Percentiles rank a stretch among this genome's conserved stretches.
phyloP scores from a whole-genome alignment of 2,888 invertebrate genomes.

The Hemaris fuciformis region DNA sequence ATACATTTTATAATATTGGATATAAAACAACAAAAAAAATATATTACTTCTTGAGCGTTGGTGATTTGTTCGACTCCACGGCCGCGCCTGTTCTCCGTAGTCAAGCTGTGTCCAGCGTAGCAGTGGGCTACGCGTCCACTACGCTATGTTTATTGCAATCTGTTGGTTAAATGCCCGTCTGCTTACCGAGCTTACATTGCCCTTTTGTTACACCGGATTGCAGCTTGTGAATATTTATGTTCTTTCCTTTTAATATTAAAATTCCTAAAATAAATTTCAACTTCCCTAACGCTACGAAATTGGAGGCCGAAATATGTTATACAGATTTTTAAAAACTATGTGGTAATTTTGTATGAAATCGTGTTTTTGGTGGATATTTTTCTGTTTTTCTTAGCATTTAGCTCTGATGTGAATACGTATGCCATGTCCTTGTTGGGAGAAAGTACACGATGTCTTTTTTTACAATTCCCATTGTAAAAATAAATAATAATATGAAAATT shows the following conservation, averaged over 20 bases:
- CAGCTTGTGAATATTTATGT: slow-evolving; percentile 43
- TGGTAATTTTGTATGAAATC: neutral
- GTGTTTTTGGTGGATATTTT: too few species aligned
- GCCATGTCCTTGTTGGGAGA: too few species aligned
- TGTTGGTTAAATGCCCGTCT: slow-evolving; percentile 74
- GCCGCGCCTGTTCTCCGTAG: slow-evolving; percentile 43
- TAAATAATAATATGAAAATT: too few species aligned
- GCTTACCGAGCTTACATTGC: slow-evolving; percentile 66
- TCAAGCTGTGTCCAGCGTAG: slow-evolving; percentile 70
- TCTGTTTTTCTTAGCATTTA: too few species aligned
- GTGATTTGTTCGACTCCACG: slow-evolving; percentile 37
- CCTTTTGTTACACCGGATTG: slow-evolving; percentile 57
- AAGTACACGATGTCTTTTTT: too few species aligned
- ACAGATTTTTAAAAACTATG: neutral
- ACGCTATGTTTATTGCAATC: slow-evolving; percentile 78
- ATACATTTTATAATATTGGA: too few species aligned
- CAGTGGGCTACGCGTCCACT: slow-evolving; percentile 65
- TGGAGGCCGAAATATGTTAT: neutral
- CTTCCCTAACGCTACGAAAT: neutral
- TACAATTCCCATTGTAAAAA: too few species aligned
- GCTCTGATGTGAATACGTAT: too few species aligned
- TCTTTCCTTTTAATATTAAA: slow-evolving; percentile 10
- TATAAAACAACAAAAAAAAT: neutral
- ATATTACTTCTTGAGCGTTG: neutral
- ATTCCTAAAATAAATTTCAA: slow-evolving; percentile 1